phyloP scores from a whole-genome alignment of 2,888 invertebrate species.

The Clepsis dumicolana region DNA sequence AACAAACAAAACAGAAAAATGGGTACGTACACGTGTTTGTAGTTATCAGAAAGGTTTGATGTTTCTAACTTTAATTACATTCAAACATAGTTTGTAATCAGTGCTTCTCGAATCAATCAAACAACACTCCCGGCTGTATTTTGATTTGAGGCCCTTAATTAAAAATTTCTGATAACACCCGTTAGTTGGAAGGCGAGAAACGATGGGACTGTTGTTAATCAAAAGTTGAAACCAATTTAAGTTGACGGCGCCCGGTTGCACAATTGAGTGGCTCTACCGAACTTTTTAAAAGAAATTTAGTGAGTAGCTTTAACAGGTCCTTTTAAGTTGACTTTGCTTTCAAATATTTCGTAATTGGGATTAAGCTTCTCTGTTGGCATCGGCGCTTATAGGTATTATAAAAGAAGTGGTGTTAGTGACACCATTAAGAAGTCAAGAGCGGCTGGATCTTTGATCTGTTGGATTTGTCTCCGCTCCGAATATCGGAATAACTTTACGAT shows the following conservation, averaged over 20 bases:
- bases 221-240: conserved; percentile 76
- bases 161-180: conserved; percentile 55
- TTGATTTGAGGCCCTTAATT: conserved; percentile 59
- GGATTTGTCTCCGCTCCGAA: too few species aligned
- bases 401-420: neutral
- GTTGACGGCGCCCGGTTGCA: conserved; percentile 63
- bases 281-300: conserved; percentile 16
- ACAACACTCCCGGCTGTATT: conserved; percentile 26
- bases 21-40: too few species aligned
- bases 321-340: neutral
- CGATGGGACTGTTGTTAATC: conserved; percentile 62
- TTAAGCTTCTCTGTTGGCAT: too few species aligned
- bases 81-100: conserved; percentile 6
- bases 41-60: neutral
- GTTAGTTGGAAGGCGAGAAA: conserved; percentile 54
- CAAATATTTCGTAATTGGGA: neutral
- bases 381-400: neutral
- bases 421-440: too few species aligned
- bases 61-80: neutral
- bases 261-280: conserved; percentile 52
- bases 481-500: too few species aligned
- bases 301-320: neutral
- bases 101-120: conserved; percentile 25
- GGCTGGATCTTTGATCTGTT: too few species aligned
- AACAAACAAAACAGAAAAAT: too few species aligned